phyloP scores from a whole-genome alignment of 1,140 invertebrate species.

The Parapsyche elsis region DNA sequence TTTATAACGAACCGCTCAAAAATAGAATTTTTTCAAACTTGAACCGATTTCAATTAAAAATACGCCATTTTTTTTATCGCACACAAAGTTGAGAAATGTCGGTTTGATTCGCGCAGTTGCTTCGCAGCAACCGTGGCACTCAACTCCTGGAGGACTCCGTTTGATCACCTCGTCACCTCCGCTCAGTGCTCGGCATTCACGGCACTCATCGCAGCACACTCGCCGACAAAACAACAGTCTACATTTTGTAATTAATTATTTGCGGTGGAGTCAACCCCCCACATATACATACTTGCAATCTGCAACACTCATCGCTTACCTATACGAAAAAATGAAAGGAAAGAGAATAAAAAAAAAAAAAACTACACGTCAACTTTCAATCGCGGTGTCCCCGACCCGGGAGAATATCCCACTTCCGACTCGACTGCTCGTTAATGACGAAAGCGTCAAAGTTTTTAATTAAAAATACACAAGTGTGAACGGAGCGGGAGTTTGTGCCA shows the following conservation, averaged over 20 bases:
- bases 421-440: conserved; percentile 19
- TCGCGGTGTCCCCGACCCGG: not conserved
- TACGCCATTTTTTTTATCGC: no score
- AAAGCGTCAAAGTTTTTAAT: not conserved
- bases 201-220: conserved; percentile 2
- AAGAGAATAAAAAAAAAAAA: not conserved
- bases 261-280: not conserved
- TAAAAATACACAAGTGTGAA: not conserved
- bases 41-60: not conserved
- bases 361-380: not conserved
- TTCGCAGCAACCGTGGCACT: not conserved
- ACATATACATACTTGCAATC: not conserved
- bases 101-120: not conserved
- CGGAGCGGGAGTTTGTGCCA: no score
- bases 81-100: not conserved
- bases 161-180: conserved; percentile 48
- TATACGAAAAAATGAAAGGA: no score
- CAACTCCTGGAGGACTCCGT: conserved; percentile 39
- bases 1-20: no score
- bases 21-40: not conserved
- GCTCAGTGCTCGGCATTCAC: conserved; percentile 26
- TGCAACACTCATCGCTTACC: conserved; percentile 4
- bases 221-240: conserved; percentile 38
- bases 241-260: conserved; percentile 46
- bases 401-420: conserved; percentile 3